A percentile compares a stretch with the other conserved stretches of the same genome.
These are phyloP conservation scores for Osmerus mordax DNA, from an alignment of 2,113 vertebrate genomes.

Conservation along the genomic window DNA sequence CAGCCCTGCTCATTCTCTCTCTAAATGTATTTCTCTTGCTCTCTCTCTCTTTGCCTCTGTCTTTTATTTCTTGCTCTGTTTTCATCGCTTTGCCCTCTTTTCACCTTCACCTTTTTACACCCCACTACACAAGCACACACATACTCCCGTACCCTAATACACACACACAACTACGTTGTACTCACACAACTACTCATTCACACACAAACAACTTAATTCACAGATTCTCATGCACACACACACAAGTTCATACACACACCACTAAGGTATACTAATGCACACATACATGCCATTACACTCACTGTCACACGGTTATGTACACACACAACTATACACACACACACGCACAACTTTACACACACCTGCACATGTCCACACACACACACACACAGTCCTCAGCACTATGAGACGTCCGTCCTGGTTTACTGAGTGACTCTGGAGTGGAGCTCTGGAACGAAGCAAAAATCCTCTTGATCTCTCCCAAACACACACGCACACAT, in stretches of 20 bases:
- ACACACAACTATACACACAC: constrained; percentile 6
- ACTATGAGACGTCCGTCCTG: too few species aligned
- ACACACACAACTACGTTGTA: background rate
- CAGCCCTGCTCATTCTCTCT: constrained; percentile 17
- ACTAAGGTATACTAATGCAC: too few species aligned
- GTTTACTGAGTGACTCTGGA: too few species aligned
- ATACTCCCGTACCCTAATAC: background rate
- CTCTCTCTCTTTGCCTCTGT: constrained; percentile 9
- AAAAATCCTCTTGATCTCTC: too few species aligned
- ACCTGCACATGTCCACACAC: background rate
- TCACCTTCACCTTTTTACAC: constrained; percentile 37
- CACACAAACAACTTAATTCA: too few species aligned
- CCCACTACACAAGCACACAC: constrained; percentile 48
- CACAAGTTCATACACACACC: too few species aligned
- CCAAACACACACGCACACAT: too few species aligned
- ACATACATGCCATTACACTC: too few species aligned
- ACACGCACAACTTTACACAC: background rate
- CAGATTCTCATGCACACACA: too few species aligned
- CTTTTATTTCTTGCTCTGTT: constrained; percentile 2
- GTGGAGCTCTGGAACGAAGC: too few species aligned
- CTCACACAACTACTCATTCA: constrained; percentile 9
- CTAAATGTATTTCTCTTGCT: background rate
- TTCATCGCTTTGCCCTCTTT: constrained; percentile 1
- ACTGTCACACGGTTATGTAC: too few species aligned
- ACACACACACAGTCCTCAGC: background rate